phyloP scores from a whole-genome alignment of 2,797 vertebrate species.

The Urosaurus nigricauda region DNA sequence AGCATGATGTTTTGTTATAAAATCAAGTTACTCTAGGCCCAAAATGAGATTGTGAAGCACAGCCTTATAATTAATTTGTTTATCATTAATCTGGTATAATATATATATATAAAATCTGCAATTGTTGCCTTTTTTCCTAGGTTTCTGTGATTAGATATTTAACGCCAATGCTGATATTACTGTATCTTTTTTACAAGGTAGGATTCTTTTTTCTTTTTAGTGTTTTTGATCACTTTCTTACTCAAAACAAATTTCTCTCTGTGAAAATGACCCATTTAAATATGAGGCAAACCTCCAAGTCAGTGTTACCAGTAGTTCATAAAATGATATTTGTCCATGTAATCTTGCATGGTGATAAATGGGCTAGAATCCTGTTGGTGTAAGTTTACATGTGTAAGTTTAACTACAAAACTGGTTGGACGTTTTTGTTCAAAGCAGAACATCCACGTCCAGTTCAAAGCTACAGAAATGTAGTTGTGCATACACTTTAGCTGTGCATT shows the following conservation, averaged over 20 bases:
- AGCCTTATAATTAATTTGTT: conserved; percentile 19
- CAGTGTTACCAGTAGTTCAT: not conserved
- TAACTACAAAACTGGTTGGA: no score
- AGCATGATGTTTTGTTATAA: conserved; percentile 3
- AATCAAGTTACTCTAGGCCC: conserved; percentile 11
- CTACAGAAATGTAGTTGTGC: no score
- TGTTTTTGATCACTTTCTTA: not conserved
- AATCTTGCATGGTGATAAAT: not conserved
- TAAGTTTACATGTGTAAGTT: no score
- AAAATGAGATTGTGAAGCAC: conserved; percentile 30
- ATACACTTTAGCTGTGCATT: no score
- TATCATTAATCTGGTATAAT: conserved; percentile 10
- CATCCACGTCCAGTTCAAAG: no score
- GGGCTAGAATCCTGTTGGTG: no score
- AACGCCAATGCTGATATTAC: conserved; percentile 83
- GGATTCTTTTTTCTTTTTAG: conserved; percentile 46
- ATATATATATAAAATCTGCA: conserved; percentile 55
- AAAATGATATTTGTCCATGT: not conserved
- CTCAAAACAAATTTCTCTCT: conserved; percentile 3
- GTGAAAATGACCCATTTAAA: not conserved
- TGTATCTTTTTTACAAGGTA: conserved; percentile 92
- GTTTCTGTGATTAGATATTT: conserved; percentile 85
- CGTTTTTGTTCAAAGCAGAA: no score
- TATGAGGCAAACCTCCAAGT: not conserved
- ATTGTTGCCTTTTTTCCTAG: conserved; percentile 74